Evolutionary conservation across 2,888 invertebrate species (phyloP), one percentile per base, ranked within the genome.

Genomic region (Aleiodes leptofemur): DNA sequence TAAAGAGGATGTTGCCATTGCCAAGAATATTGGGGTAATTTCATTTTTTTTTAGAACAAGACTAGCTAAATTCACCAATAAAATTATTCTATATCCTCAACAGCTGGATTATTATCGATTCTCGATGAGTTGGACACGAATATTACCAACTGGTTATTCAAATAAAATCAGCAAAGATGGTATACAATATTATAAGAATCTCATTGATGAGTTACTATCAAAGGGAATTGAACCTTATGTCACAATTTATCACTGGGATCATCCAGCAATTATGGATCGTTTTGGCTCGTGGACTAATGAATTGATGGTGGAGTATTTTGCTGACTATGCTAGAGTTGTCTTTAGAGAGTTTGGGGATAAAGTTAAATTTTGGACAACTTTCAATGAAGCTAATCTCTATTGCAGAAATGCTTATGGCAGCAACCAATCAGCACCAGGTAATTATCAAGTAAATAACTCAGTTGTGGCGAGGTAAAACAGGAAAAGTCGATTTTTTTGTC

Each of bases 101-200:
- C 43, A 73, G 59, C 31, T 9, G 7, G 48, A 74, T 29, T 16
- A 55, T 61, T 72, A 55, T 53, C 48, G 43, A 23, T 34, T 73
- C 6, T 72, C 70, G 92, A 93, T 82, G 94, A 92, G 79, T 93
- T 93, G 84, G 85, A 29, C 83, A 16, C 77, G 84, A 72, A 82
- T 86, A 61, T 73, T 86, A 31, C 84, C 84, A 0, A 76, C 74
- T 9, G 84, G 84, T 53, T 76, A 78, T 4, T 34, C 91, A 11
- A 92, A 94, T 82, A 85, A 92, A 23, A 90, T 95, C 23, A 97
- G 95, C 85, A 90, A 91, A 55, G 91, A 92, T 2, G 97, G 95
- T 16, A 91, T 97, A 11, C 90, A 92, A 74, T 96, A 96, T 88
- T 97, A 97, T 87, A 94, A 93, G 83, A 92, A 94, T 80, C 89